These are phyloP conservation scores for Diorhabda carinulata DNA, from an alignment of 1,140 invertebrate species.

Conservation along the genomic window DNA sequence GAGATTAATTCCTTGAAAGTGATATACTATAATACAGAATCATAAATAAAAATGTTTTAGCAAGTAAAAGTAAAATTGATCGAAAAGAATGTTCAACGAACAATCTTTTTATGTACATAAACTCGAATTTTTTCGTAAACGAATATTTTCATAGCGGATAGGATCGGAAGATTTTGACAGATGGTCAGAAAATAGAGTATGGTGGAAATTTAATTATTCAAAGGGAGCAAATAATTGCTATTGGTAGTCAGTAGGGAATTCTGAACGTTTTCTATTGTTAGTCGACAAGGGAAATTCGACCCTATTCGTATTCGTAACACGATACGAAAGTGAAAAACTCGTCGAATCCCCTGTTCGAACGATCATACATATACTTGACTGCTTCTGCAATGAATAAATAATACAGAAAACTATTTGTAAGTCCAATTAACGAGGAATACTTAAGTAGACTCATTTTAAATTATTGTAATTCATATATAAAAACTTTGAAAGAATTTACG, in stretches of 20 bases:
- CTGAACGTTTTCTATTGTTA: conserved; percentile 28
- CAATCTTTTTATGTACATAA: no score
- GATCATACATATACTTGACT: conserved; percentile 40
- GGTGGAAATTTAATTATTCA: conserved; percentile 47
- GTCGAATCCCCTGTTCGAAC: conserved; percentile 33
- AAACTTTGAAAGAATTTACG: no score
- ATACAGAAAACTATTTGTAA: conserved; percentile 27
- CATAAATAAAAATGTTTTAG: no score
- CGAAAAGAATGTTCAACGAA: no score
- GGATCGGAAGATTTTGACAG: conserved; percentile 39
- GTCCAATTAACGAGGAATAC: conserved; percentile 26
- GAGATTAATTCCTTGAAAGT: no score
- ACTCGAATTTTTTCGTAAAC: conserved; percentile 27
- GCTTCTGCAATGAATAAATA: conserved; percentile 39
- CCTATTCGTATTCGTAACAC: conserved; percentile 28
- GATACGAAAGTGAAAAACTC: conserved; percentile 25
- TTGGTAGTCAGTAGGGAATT: conserved; percentile 35
- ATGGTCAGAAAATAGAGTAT: conserved; percentile 44
- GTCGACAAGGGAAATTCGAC: conserved; percentile 27
- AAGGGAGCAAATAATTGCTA: conserved; percentile 48
- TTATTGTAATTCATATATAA: no score
- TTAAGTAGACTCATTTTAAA: neutral
- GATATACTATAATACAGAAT: no score
- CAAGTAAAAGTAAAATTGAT: no score
- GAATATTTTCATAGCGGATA: conserved; percentile 32